Percentiles rank a stretch among this genome's conserved stretches.
Conservation (phyloP, 1,140 invertebrate species). For the Atta colombica region DNA sequence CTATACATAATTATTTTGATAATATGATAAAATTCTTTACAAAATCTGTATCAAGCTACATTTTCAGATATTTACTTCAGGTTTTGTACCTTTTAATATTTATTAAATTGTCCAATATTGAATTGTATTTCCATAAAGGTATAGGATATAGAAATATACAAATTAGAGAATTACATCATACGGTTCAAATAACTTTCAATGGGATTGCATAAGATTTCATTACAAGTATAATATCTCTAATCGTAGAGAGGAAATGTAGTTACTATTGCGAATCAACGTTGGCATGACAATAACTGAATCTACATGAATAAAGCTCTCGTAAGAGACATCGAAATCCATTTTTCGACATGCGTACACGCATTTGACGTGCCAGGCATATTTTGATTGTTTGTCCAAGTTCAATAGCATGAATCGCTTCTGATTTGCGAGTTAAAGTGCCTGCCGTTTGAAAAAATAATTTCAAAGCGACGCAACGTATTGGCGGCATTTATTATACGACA, state of each 20-base stretch:
- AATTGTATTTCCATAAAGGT: too few relatives aligned
- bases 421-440: slow-evolving; percentile 32
- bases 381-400: slow-evolving; percentile 19
- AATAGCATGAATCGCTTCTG: slow-evolving; percentile 33
- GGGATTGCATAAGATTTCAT: not conserved
- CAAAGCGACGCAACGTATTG: not conserved
- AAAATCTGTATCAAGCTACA: too few relatives aligned
- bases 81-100: too few relatives aligned
- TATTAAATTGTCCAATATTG: too few relatives aligned
- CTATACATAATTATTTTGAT: too few relatives aligned
- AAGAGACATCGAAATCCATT: slow-evolving; percentile 24
- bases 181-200: not conserved
- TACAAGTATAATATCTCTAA: not conserved
- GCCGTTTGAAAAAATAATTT: slow-evolving; percentile 18
- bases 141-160: not conserved
- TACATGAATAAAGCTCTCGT: slow-evolving; percentile 8
- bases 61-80: too few relatives aligned
- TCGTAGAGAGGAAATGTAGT: not conserved
- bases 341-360: slow-evolving; percentile 14
- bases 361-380: slow-evolving; percentile 46
- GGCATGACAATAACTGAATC: slow-evolving; percentile 42
- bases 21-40: too few relatives aligned
- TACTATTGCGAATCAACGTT: not conserved
- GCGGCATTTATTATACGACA: not conserved
- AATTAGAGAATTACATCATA: not conserved